Evolutionary conservation across 2,113 vertebrate species (phyloP).

Genomic region (Psephotus haematonotus): DNA sequence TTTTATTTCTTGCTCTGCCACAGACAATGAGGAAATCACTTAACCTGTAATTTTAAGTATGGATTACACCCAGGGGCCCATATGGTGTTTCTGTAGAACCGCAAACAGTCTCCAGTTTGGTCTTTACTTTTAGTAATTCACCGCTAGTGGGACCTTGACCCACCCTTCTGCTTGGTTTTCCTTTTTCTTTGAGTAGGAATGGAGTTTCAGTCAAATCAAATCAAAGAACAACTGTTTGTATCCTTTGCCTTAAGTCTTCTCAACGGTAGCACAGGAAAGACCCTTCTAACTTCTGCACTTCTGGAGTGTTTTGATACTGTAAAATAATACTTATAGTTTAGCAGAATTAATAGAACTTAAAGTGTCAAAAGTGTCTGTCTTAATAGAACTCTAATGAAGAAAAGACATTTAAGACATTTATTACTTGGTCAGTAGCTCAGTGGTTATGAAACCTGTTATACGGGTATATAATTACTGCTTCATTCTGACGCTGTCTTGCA

Average conservation of each 20-base stretch:
- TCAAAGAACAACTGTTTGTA: not conserved
- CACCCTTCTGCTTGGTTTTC: not conserved
- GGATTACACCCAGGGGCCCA: not conserved
- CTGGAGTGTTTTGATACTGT: not conserved
- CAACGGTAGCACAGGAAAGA: not conserved
- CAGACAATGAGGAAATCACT: not conserved
- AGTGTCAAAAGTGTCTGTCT: not conserved
- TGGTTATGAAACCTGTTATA: slow-evolving; percentile 10
- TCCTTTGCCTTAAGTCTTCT: not conserved
- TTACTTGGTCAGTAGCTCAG: not conserved
- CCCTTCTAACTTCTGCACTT: not conserved
- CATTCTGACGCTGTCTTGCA: not conserved
- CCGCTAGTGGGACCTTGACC: not conserved
- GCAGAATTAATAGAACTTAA: not conserved
- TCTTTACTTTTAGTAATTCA: not conserved
- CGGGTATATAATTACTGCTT: not conserved
- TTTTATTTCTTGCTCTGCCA: not conserved
- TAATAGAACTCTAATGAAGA: not conserved
- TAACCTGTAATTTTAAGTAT: not conserved
- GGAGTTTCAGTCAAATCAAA: not conserved
- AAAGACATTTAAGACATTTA: not conserved
- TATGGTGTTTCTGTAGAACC: not conserved
- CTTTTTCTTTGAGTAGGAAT: not conserved
- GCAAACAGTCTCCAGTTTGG: not conserved
- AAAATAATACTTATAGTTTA: not conserved